Conservation (phyloP, 2,113 vertebrate genomes). For the Daphoenositta chrysoptera region DNA sequence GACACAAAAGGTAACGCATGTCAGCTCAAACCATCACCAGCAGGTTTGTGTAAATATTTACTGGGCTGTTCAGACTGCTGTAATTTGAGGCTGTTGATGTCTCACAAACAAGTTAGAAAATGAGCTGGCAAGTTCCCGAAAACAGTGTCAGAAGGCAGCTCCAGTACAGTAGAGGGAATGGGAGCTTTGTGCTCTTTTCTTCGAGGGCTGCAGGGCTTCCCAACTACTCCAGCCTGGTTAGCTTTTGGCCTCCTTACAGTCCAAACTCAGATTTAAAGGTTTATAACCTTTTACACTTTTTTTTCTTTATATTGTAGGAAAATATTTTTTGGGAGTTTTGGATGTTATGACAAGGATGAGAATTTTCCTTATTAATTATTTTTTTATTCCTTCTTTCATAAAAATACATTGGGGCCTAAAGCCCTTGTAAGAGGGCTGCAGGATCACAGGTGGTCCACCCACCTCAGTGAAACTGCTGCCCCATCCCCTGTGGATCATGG, state of each 20-base stretch:
- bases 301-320: background rate
- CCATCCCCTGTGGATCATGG: background rate
- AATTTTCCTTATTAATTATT: background rate
- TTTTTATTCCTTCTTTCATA: background rate
- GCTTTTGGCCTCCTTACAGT: background rate
- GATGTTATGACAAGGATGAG: background rate
- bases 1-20: slow-evolving; percentile 44
- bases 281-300: background rate
- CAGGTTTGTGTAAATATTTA: slow-evolving; percentile 68
- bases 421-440: background rate
- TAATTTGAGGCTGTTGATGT: slow-evolving; percentile 61
- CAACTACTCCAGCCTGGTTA: background rate
- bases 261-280: background rate
- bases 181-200: slow-evolving; percentile 2
- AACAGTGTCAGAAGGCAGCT: slow-evolving; percentile 49
- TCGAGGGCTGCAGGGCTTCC: background rate
- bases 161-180: background rate
- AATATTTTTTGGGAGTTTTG: background rate
- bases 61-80: slow-evolving; percentile 40
- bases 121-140: slow-evolving; percentile 57
- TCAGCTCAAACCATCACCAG: slow-evolving; percentile 60
- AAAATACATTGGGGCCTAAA: background rate
- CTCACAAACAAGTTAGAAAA: slow-evolving; percentile 58
- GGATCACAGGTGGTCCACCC: background rate
- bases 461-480: background rate